Evolutionary conservation across 2,888 invertebrate genomes (phyloP), one percentile per base, ranked within the genome.

Genomic region (Brassicogethes aeneus): DNA sequence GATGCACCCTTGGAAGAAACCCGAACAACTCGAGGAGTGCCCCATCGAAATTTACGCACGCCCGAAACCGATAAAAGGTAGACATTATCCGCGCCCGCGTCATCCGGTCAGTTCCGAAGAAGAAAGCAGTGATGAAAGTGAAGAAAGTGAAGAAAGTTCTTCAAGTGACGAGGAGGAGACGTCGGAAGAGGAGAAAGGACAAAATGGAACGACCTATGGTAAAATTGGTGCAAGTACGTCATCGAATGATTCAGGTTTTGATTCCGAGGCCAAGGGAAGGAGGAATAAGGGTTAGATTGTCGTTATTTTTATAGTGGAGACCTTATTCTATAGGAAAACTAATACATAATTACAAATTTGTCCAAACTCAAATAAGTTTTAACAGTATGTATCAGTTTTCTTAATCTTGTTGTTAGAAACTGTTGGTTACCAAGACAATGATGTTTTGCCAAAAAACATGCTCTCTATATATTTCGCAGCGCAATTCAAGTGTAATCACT

Each of bases 161-260:
- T 55, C 56, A 39, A 60, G 57, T 47, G 50, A 56, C 23, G 57
- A 56, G 43, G 52, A 55, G 38, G 47, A 40, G 8, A 41, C 44
- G 5, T 45, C 45, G 12, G 51, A 50, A 50, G 60, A 53, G 15
- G 47, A 44, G 17, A n/a, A n/a, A n/a, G 62, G 29, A 52, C 39
- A 36, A 7, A 40, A 34, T 60, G 66, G 45, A 56, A 65, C 36
- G 69, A 70, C 29, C 41, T 50, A 32, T 47, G 46, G 49, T 39
- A 59, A 61, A 48, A 74, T 76, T 52, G 74, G 61, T 45, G 73
- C 76, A 67, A 82, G 82, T 42, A 86, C 85, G 46, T 83, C 85
- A 57, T 87, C 87, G 56, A 85, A 84, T 66, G 88, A 88, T 70
- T 88, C 88, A 43, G 87, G 88, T 51, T 86, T 88, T 66, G 85